Evolutionary conservation across 2,888 invertebrate genomes (phyloP), one percentile per base, ranked within the genome.

Genomic region (Graphium colonna): DNA sequence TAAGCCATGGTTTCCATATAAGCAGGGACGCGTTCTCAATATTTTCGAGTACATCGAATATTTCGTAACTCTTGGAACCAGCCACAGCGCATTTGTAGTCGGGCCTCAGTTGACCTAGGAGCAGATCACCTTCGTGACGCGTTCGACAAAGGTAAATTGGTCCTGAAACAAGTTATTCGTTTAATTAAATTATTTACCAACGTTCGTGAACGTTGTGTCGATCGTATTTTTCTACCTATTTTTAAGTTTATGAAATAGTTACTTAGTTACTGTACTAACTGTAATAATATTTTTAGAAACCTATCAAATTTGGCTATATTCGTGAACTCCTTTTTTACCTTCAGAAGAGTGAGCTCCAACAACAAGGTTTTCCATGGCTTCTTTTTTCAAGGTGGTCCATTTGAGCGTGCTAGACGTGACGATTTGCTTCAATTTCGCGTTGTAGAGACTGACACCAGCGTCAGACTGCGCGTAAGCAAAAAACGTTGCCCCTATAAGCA

Each of bases 371-470:
- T 63, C 69, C 77, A 81, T 82, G 4, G 71, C 71, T 64, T 86
- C 83, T 65, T 77, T 80, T 59, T 77, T 82, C 46, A 80, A 65
- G 58, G 92, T 91, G 48, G 94, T 90, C 96, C 96, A 96, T 70
- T 92, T 92, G 48, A 96, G 88, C 0, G 95, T 95, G 68, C 94
- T 95, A 5, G 96, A 96, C 3, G 96, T 96, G 50, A 95, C 90
- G 52, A 93, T 90, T 77, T 95, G 95, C 57, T 92, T 92, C 56
- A 91, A 75, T 70, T 70, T 85, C 47, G 85, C 73, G 60, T 85
- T 86, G 65, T 77, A 84, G 9, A 90, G 67, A 7, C 86, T 84
- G 17, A 81, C 89, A 26, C 79, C 75, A 39, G 75, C 71, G 53
- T 87, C 85, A 5, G 78, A 71, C 42, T 77, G 57, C 0, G 68